Base-by-base conservation (phyloP, 1,140 invertebrate genomes). In the Eriocheir sinensis region DNA sequence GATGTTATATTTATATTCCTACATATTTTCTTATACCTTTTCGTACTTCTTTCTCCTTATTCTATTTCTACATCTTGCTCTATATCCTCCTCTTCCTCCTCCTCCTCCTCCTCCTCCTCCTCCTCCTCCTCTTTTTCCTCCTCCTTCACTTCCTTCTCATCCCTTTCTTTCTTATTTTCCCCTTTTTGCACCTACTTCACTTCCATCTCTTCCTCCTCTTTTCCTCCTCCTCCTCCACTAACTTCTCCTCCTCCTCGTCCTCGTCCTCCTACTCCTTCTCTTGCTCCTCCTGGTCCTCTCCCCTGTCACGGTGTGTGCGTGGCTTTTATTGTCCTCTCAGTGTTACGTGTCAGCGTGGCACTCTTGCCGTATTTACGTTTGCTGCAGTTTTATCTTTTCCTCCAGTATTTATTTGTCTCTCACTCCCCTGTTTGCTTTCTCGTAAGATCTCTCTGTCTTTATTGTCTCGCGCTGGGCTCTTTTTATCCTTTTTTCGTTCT, bases 271-370 rank as follows among this genome's bases (percentile, higher is more conserved):
- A 0, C 60, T 72, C 60, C 27, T 72, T 8, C 27, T 72, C 60
- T n/a, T 72, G 60, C 12, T 72, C 60, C 0, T 72, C 60, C 27
- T 72, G 12, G 6, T 21, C 60, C 3, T 72, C 60, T n/a, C 60
- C 21, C 60, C 60, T 72, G 60, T 72, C 60, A 72, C n/a, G 60
- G 60, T 72, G 60, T 72, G 60, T 72, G 60, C 60, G 27, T 72
- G 60, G 60, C 60, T 72, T 72, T 72, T 72, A 72, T n/a, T 72
- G 60, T 72, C 60, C 60, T n/a, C 60, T 72, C 60, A 72, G 60
- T 72, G 60, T 72, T 72, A 72, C 60, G 60, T n/a, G 60, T 72
- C 60, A n/a, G 60, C n/a, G 60, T 72, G 27, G 27, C 60, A n/a
- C 27, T 72, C 60, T n/a, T 72, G 60, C 60, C 60, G 60, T 72